phyloP scores from a whole-genome alignment of 2,888 invertebrate species.

The Saturnia pavonia region DNA sequence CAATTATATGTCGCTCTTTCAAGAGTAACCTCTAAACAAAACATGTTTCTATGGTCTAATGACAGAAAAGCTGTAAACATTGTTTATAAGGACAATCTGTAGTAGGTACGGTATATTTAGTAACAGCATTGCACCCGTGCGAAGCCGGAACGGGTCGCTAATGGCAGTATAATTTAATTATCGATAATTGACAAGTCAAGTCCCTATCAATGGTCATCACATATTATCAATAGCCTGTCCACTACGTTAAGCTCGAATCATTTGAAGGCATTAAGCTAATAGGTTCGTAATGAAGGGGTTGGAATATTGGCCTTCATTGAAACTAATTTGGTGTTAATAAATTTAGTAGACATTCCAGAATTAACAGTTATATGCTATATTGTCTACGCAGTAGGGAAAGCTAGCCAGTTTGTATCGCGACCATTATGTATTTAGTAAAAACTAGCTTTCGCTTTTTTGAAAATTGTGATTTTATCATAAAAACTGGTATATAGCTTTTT shows the following conservation, averaged over 20 bases:
- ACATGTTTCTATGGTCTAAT: too few relatives aligned
- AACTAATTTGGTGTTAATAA: not conserved
- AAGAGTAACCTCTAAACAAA: too few relatives aligned
- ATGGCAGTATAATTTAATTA: not conserved
- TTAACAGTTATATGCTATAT: not conserved
- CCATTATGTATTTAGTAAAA: not conserved
- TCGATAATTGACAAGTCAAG: not conserved
- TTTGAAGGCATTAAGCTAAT: not conserved
- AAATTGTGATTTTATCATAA: not conserved
- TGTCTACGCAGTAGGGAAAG: not conserved
- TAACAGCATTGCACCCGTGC: too few relatives aligned
- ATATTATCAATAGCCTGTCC: not conserved
- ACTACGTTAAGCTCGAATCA: not conserved
- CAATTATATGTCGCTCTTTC: too few relatives aligned
- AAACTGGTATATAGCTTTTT: too few relatives aligned
- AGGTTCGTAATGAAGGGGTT: not conserved
- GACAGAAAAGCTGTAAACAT: too few relatives aligned
- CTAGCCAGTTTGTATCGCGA: not conserved
- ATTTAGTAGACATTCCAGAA: not conserved
- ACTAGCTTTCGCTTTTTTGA: too few relatives aligned
- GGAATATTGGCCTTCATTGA: not conserved
- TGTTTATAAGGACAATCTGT: too few relatives aligned
- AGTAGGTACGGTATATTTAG: too few relatives aligned
- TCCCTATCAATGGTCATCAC: not conserved
- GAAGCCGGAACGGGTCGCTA: too few relatives aligned